Conservation (phyloP, 2,113 vertebrate species). For the Chaetops frenatus region DNA sequence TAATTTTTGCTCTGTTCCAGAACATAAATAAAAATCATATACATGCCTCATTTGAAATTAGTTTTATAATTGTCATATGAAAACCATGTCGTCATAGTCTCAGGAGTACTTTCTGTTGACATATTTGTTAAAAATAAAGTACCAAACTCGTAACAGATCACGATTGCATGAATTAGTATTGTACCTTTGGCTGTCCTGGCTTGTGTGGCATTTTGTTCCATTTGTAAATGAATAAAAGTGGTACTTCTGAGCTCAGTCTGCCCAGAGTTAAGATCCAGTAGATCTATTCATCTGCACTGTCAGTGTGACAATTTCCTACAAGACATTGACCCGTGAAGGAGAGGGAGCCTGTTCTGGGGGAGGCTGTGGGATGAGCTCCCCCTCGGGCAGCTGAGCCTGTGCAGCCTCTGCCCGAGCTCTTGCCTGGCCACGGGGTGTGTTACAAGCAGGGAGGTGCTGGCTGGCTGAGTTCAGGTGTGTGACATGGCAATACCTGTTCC, state of each 20-base stretch:
- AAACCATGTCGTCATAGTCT: rapidly evolving
- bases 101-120: not conserved
- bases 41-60: not conserved
- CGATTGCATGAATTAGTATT: not conserved
- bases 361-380: not conserved
- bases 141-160: not conserved
- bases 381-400: not conserved
- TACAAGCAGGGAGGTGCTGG: rapidly evolving
- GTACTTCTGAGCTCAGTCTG: not conserved
- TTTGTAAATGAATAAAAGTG: not conserved
- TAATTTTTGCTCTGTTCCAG: not conserved
- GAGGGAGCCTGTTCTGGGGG: rapidly evolving
- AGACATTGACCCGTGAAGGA: not conserved
- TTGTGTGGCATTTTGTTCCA: not conserved
- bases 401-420: rapidly evolving
- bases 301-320: rapidly evolving
- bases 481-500: not conserved
- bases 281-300: not conserved
- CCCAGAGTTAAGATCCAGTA: not conserved
- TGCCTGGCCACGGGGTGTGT: rapidly evolving
- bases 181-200: not conserved
- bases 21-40: not conserved
- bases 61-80: not conserved
- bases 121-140: not conserved
- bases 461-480: not conserved